Percentiles rank a stretch among this genome's conserved stretches.
Evolutionary conservation across 2,113 vertebrate species (phyloP).

Genomic region (Triplophysa rosa): DNA sequence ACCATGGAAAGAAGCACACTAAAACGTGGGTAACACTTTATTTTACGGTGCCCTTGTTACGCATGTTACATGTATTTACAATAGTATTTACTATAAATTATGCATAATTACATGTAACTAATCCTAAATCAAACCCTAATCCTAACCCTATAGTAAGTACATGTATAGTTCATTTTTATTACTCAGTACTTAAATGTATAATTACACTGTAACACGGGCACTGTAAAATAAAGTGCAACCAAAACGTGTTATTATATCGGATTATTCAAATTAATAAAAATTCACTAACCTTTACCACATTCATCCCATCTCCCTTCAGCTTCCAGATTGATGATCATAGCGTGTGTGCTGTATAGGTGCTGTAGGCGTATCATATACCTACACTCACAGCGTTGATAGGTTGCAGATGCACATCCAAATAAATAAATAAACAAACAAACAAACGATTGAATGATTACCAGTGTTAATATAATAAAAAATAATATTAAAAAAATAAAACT

Average conservation of each 20-base stretch:
- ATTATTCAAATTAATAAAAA: neutral
- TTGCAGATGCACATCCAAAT: neutral
- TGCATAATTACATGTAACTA: no score
- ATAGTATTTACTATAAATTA: no score
- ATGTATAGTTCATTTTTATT: no score
- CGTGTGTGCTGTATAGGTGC: neutral
- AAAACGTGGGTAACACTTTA: neutral
- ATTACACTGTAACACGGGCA: no score
- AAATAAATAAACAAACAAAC: neutral
- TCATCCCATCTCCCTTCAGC: constrained; percentile 15
- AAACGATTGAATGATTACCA: neutral
- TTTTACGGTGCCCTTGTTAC: no score
- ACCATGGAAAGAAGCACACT: no score
- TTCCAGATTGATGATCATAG: neutral
- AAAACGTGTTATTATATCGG: neutral
- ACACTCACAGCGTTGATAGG: constrained; percentile 17
- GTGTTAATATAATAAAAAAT: neutral
- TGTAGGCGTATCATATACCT: neutral
- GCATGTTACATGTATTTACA: no score
- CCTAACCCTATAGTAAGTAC: no score
- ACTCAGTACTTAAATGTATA: no score
- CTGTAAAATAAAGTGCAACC: neutral
- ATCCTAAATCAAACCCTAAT: no score
- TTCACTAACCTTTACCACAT: constrained; percentile 19
- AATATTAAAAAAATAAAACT: neutral